Evolutionary conservation across 1,140 invertebrate genomes (phyloP).

Genomic region (Diorhabda elongata): DNA sequence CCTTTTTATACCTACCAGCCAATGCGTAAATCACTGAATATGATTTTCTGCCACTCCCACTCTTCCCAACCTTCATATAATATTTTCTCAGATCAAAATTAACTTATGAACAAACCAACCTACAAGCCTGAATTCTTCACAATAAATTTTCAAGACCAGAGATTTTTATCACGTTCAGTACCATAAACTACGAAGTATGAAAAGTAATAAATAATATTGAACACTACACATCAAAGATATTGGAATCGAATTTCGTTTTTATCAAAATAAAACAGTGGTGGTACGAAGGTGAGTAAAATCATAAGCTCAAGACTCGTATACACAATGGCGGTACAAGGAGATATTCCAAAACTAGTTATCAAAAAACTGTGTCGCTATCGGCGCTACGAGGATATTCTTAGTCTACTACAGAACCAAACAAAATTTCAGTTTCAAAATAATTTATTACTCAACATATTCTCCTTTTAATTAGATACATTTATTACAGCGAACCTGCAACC

Average conservation of each 20-base stretch:
- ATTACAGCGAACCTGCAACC: no score
- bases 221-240: not conserved
- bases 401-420: no score
- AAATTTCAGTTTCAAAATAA: no score
- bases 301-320: no score
- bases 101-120: slow-evolving; percentile 1
- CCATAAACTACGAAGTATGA: not conserved
- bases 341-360: no score
- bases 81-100: slow-evolving; percentile 3
- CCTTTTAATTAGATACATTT: no score
- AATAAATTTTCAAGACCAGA: not conserved
- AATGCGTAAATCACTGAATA: not conserved
- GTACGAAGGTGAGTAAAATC: not conserved
- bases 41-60: not conserved
- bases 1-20: slow-evolving; percentile 1
- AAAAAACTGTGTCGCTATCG: no score
- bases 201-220: not conserved
- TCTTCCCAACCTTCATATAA: not conserved
- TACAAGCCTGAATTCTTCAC: slow-evolving; percentile 1
- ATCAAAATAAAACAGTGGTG: not conserved
- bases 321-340: no score
- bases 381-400: no score
- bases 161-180: slow-evolving; percentile 1
- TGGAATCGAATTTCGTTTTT: not conserved
- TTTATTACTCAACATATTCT: no score